Evolutionary conservation across 2,888 invertebrate genomes (phyloP), one percentile per base, ranked within the genome.

Genomic region (Cephus rjabovi): DNA sequence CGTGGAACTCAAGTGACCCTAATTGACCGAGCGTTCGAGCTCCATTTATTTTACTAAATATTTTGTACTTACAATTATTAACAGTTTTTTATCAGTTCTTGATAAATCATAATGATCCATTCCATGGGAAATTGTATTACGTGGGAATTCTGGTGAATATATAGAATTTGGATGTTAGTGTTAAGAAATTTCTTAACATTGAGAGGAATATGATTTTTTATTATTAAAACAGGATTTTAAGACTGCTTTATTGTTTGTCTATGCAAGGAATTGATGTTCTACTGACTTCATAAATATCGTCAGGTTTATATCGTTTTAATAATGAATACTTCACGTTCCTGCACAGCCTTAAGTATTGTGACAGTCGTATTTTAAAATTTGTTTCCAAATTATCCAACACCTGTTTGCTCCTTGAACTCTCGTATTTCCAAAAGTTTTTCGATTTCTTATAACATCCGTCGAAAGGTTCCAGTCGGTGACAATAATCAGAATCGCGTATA

Each of bases 291-390:
- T 81, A 83, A 74, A 83, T 73, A 30, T 83, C 83, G 69, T 85
- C 78, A 1, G 79, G 37, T 68, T 77, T 81, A n/a, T 86, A 73
- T 33, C 82, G 83, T 74, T 81, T 86, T 30, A 84, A 77, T 34
- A 86, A 77, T 12, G 83, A 84, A 75, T 83, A 81, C 71, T 86
- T 86, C 1, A 85, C 84, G 71, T 77, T 86, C 68, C 82, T 88
- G 76, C 89, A 88, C 1, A 87, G 81, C 31, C 79, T 82, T 12
- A 86, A 84, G 74, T 88, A 89, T 71, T 84, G 83, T 68, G 82
- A 80, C 35, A 90, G 79, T 80, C 85, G 88, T 11, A 80, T 77
- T 76, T 84, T 81, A 11, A 89, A 84, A 69, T 86, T 82, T 12
- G 78, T 73, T 77, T 86, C 84, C 70, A 85, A 75, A 70, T 80